Conservation (phyloP, 1,140 invertebrate species). For the Leucophenga varia region DNA sequence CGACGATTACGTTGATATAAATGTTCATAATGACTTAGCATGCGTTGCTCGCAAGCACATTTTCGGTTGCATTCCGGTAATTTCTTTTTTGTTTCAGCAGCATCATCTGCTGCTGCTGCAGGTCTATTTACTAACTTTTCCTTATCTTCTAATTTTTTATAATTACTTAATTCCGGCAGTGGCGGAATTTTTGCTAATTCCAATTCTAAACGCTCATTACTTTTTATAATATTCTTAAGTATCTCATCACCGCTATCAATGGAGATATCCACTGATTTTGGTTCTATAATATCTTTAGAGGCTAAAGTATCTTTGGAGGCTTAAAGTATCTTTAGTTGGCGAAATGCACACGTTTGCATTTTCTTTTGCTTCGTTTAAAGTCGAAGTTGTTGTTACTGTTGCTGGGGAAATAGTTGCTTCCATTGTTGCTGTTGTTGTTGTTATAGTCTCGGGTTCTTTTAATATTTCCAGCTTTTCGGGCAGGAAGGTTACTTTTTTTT, state of each 20-base stretch:
- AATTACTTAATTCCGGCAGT: conserved; percentile 30
- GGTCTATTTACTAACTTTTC: too few relatives aligned
- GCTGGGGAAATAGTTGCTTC: conserved; percentile 14
- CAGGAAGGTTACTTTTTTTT: conserved; percentile 12
- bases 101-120: too few relatives aligned
- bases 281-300: too few relatives aligned
- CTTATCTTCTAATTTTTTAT: conserved; percentile 15
- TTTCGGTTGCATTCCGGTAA: conserved; percentile 22
- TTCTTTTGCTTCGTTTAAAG: conserved; percentile 24
- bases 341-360: conserved; percentile 50
- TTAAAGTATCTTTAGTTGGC: conserved; percentile 37
- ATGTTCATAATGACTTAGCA: conserved; percentile 17
- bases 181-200: conserved; percentile 51
- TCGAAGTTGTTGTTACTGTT: conserved; percentile 7
- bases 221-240: conserved; percentile 41
- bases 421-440: conserved; percentile 3
- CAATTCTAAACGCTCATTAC: conserved; percentile 40
- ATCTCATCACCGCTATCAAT: conserved; percentile 33
- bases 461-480: conserved; percentile 21
- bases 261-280: background rate
- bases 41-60: conserved; percentile 43
- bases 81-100: conserved; percentile 14
- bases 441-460: conserved; percentile 24
- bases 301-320: conserved; percentile 14
- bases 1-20: conserved; percentile 10